These are phyloP conservation scores for Euwallacea fornicatus DNA, from an alignment of 1,140 invertebrate species.

Conservation along the genomic window DNA sequence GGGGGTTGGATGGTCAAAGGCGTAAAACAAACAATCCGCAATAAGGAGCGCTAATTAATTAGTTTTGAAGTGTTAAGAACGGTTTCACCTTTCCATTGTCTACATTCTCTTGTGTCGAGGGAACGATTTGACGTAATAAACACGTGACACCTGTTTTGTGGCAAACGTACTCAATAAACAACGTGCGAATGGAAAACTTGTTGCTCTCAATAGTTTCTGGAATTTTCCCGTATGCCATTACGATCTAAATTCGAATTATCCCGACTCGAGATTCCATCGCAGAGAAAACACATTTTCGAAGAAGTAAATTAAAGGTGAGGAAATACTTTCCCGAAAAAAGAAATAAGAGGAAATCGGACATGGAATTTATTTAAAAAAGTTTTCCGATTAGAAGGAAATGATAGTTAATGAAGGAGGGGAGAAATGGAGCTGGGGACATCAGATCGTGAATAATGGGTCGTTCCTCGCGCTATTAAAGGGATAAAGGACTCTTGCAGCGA, in stretches of 20 bases:
- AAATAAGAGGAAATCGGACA: constrained; percentile 11
- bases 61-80: constrained; percentile 20
- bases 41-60: constrained; percentile 22
- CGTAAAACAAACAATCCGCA: constrained; percentile 13
- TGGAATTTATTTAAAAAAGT: constrained; percentile 29
- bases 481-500: constrained; percentile 17
- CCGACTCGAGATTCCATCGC: no score
- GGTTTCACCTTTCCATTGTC: constrained; percentile 24
- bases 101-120: constrained; percentile 7
- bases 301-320: constrained; percentile 8
- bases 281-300: not conserved
- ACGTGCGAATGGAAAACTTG: not conserved
- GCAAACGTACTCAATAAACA: constrained; percentile 1
- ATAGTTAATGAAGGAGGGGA: constrained; percentile 29
- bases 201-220: not conserved
- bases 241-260: no score
- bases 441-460: constrained; percentile 30
- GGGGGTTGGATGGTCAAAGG: not conserved
- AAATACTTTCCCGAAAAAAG: not conserved
- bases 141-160: constrained; percentile 10
- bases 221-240: no score
- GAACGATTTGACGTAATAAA: constrained; percentile 15
- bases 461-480: constrained; percentile 18
- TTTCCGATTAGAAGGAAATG: constrained; percentile 31
- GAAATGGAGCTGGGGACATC: constrained; percentile 26